Percentiles rank a stretch among this genome's conserved stretches.
phyloP scores from a whole-genome alignment of 1,140 invertebrate species.

The Bilobella aurantiaca region DNA sequence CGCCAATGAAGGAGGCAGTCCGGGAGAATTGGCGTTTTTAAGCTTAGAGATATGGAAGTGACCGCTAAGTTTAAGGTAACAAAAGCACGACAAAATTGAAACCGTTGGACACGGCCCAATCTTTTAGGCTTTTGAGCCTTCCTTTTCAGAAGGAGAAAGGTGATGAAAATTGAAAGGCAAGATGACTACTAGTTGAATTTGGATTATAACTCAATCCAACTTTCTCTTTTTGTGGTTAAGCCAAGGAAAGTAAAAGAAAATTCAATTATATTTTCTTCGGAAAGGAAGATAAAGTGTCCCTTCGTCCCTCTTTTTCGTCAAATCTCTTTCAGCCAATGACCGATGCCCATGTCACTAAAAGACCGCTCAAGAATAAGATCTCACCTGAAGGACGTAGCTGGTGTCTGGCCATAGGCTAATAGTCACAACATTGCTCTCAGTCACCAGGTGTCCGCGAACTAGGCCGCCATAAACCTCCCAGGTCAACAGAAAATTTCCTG shows the following conservation, averaged over 20 bases:
- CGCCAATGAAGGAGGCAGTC: too few relatives aligned
- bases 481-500: slow-evolving; percentile 23
- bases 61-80: too few relatives aligned
- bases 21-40: too few relatives aligned
- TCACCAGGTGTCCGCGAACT: slow-evolving; percentile 27
- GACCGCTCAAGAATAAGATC: not conserved
- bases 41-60: too few relatives aligned
- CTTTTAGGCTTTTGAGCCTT: too few relatives aligned
- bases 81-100: too few relatives aligned
- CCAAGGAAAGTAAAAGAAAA: not conserved
- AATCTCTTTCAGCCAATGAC: not conserved
- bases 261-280: slow-evolving; percentile 5
- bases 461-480: slow-evolving; percentile 30
- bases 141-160: too few relatives aligned
- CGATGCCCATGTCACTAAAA: not conserved
- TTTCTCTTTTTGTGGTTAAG: not conserved
- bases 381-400: slow-evolving; percentile 27
- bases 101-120: too few relatives aligned
- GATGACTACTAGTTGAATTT: not conserved
- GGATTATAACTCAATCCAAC: slow-evolving; percentile 7
- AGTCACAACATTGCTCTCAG: slow-evolving; percentile 21
- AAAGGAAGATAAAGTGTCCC: not conserved
- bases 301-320: not conserved
- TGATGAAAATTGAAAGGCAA: not conserved
- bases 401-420: slow-evolving; percentile 31